Evolutionary conservation across 1,140 invertebrate genomes (phyloP), one percentile per base, ranked within the genome.

Genomic region (Antheraea mylitta): DNA sequence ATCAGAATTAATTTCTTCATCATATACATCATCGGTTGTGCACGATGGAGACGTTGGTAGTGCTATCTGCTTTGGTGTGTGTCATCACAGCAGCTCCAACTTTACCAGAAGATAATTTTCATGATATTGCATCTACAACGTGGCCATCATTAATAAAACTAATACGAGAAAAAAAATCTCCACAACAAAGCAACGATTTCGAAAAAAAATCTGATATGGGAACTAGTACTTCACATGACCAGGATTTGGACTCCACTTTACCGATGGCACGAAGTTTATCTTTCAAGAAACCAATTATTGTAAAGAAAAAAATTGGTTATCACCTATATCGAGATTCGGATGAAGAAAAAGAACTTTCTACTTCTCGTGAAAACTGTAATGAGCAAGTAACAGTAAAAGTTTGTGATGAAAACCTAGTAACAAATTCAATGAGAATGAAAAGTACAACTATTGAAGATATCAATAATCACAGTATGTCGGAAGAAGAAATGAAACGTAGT

Each of bases 21-120:
- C 86, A 88, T 74, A 80, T 73, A 65, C 62, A 63, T n/a, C 61
- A 71, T 62, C 72, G 63, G 18, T 45, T 67, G 36, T 76, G 70
- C 74, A 87, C 77, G 30, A 91, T 90, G 89, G 87, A 89, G 83
- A 84, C 77, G 68, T 64, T 87, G 70, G 74, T 87, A 70, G 76
- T 88, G 70, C 70, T 90, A 53, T 77, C 79, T 72, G 77, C 84
- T 71, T 72, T 89, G 74, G 81, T 69, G 42, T 72, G 77, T 10
- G 66, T 85, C 16, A 80, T 78, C 71, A 65, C 74, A 38, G 83
- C 87, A 68, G 79, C 82, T 16, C 86, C 87, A 63, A 66, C 82
- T 3, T 11, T 22, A 19, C 63, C 63, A 19, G 74, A 70, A 65
- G 69, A 77, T 37, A 71, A 76, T 70, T 60, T 68, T n/a, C 65